Conservation (phyloP, 2,113 vertebrate genomes). For the Equus quagga region DNA sequence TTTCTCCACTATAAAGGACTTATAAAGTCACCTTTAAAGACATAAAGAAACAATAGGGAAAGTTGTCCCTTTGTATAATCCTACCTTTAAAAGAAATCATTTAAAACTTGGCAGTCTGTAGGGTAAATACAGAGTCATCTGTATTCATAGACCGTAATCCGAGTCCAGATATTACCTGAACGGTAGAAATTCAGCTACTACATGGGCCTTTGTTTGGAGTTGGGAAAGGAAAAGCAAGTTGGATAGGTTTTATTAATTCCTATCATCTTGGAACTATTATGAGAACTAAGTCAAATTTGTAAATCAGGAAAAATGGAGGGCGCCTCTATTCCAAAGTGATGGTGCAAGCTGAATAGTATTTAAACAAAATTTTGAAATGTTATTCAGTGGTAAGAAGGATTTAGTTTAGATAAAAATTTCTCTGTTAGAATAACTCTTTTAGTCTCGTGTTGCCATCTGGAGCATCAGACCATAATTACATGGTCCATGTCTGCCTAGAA, state of each 20-base stretch:
- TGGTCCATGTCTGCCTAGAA: not conserved
- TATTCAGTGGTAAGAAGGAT: slow-evolving; percentile 68
- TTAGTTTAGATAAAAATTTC: slow-evolving; percentile 70
- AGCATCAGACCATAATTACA: slow-evolving; percentile 45
- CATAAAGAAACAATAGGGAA: not conserved
- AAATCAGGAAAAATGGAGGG: slow-evolving; percentile 69
- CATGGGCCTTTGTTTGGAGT: slow-evolving; percentile 76
- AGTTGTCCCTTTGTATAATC: slow-evolving; percentile 27
- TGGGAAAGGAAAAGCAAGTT: slow-evolving; percentile 75
- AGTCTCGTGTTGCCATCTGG: slow-evolving; percentile 83
- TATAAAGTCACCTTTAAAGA: not conserved
- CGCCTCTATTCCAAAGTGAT: slow-evolving; percentile 75
- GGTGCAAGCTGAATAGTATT: slow-evolving; percentile 74
- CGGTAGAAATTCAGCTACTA: slow-evolving; percentile 74
- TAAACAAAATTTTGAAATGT: slow-evolving; percentile 76
- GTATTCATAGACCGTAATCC: slow-evolving; percentile 72
- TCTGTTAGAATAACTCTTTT: slow-evolving; percentile 17
- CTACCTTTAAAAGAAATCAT: slow-evolving; percentile 6
- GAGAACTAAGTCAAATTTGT: slow-evolving; percentile 67
- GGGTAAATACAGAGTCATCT: slow-evolving; percentile 60
- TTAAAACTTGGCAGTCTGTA: not conserved
- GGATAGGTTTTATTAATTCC: slow-evolving; percentile 65
- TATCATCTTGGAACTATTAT: slow-evolving; percentile 78
- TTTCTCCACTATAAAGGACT: not conserved
- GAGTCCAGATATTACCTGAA: slow-evolving; percentile 68